These are phyloP conservation scores for Hyaena hyaena DNA, from an alignment of 2,113 vertebrate species.

Conservation along the genomic window DNA sequence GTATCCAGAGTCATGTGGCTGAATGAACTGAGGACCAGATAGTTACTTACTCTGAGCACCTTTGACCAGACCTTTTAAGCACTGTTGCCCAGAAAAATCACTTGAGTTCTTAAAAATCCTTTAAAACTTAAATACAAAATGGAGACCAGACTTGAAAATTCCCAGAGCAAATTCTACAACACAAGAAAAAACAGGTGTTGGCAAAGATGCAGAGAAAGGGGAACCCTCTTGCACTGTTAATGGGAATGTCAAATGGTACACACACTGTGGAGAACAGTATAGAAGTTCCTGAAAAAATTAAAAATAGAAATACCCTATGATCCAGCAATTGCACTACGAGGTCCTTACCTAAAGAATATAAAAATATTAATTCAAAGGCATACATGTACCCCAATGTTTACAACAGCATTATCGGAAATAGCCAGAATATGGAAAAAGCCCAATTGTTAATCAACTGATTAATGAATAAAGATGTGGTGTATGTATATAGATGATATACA, in stretches of 20 bases:
- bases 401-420: neutral
- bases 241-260: neutral
- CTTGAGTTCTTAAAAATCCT: neutral
- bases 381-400: neutral
- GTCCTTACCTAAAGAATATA: neutral
- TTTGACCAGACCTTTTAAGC: neutral
- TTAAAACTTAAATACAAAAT: neutral
- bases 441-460: too few species aligned
- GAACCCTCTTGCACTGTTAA: neutral
- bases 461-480: neutral
- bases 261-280: neutral
- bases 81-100: neutral
- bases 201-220: neutral
- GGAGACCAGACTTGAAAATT: neutral
- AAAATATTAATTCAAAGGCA: neutral
- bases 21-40: neutral
- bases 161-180: neutral
- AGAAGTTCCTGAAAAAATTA: neutral
- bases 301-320: neutral
- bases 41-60: neutral
- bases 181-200: neutral
- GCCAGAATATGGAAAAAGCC: neutral
- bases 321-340: neutral
- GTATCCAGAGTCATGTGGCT: neutral
- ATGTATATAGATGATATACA: too few species aligned